Base-by-base conservation (phyloP, 2,797 vertebrate species). In the Ctenochaetus hawaiiensis region DNA sequence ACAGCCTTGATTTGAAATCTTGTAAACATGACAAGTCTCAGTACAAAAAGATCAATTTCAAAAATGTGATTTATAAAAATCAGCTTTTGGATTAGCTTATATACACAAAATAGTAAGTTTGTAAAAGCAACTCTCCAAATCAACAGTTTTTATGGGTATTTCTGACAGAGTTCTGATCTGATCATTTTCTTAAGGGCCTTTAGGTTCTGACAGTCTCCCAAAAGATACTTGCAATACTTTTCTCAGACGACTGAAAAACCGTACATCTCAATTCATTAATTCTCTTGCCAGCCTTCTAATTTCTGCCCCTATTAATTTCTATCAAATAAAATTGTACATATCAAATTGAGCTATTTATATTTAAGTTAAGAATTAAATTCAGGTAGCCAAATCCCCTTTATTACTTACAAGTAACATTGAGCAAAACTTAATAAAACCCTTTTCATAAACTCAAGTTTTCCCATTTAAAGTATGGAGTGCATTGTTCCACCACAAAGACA, bases 401-500 rank as follows among this genome's bases (percentile, higher is more conserved):
- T 62, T 12, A 5, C 1, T 48, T 37, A 66, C 58, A 49, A 62
- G 54, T 41, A 0, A 45, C 37, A 59, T 51, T 5, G 39, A 60
- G 22, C 61, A 22, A 4, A 62, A 11, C 1, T 23, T 23, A 57
- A 68, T 70, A 47, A 79, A 18, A 7, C 26, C 5, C 8, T 48
- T 20, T 75, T 67, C 39, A 69, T 39, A 53, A 66, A 56, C 22
- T 66, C 12, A 0, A 45, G 54, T 68, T 82, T 79, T 30, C 75
- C 48, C 26, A 37, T 23, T 37, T 68, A 75, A 77, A 83, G 71
- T 1, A 5, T n/a, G 61, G 63, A 75, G 67, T 60, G 85, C 77
- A 60, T 82, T 76, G 84, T 74, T 58, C 17, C 73, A 73, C 77
- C 74, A 68, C 61, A 67, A 13, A 71, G 86, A 91, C 79, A 86